Evolutionary conservation across 2,888 invertebrate species (phyloP).

Genomic region (Drosophila fulvimacula): DNA sequence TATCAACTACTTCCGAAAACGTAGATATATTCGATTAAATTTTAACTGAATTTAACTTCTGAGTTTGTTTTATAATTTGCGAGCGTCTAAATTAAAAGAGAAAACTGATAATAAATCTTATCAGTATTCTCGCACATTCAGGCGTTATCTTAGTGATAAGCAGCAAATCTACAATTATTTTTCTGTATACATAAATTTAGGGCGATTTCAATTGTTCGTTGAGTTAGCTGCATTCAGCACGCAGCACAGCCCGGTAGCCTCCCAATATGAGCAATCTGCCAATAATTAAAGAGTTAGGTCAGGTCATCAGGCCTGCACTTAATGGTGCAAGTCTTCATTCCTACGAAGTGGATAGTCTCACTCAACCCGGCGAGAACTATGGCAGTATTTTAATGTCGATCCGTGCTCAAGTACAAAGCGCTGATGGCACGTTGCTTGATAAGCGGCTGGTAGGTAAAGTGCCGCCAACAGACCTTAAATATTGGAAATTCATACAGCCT

Average conservation of each 20-base stretch:
- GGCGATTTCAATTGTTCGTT: constrained; percentile 1
- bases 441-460: constrained; percentile 56
- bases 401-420: constrained; percentile 29
- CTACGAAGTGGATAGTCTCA: constrained; percentile 42
- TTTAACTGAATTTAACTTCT: not conserved
- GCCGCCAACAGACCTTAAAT: constrained; percentile 59
- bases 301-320: constrained; percentile 44
- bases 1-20: not conserved
- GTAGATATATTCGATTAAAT: not conserved
- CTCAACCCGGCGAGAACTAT: constrained; percentile 66
- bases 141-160: constrained; percentile 36
- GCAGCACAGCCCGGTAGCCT: not conserved
- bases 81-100: not conserved
- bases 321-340: constrained; percentile 21
- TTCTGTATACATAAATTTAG: not conserved
- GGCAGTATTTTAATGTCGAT: constrained; percentile 60
- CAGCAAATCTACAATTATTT: not conserved
- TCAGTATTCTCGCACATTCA: not conserved
- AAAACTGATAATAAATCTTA: not conserved
- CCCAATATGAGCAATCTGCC: constrained; percentile 37
- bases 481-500: constrained; percentile 65
- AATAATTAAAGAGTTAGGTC: constrained; percentile 30
- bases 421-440: constrained; percentile 10
- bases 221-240: not conserved
- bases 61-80: not conserved